A percentile compares a stretch with the other conserved stretches of the same genome.
Evolutionary conservation across 2,113 vertebrate species (phyloP).

Genomic region (Addax nasomaculatus): DNA sequence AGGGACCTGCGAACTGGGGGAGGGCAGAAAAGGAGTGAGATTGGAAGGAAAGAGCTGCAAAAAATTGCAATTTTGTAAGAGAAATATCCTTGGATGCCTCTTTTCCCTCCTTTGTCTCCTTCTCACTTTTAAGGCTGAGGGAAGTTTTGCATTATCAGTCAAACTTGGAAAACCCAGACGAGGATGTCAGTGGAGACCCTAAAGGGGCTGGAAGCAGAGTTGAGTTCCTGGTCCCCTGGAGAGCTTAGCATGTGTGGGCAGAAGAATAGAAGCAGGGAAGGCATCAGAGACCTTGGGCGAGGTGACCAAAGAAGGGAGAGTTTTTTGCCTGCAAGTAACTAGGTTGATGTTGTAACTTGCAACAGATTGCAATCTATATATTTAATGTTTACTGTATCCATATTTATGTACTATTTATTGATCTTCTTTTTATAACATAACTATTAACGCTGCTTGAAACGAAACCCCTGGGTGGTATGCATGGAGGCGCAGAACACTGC

Average conservation of each 20-base stretch:
- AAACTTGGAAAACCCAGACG: neutral
- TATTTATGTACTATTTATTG: neutral
- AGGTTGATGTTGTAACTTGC: neutral
- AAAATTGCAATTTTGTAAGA: neutral
- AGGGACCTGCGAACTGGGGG: neutral
- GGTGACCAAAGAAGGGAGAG: neutral
- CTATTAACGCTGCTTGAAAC: neutral
- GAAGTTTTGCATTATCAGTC: neutral
- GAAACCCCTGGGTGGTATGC: neutral
- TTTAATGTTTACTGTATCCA: neutral
- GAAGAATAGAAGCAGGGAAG: neutral
- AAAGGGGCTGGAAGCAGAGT: neutral
- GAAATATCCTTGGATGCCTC: neutral
- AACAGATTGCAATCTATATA: neutral
- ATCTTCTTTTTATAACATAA: neutral
- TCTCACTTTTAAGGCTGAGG: neutral
- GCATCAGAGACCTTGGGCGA: neutral
- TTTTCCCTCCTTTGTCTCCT: neutral
- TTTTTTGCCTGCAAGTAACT: neutral
- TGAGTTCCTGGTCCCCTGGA: neutral
- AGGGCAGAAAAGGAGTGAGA: neutral
- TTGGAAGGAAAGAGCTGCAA: neutral
- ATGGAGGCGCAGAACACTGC: neutral
- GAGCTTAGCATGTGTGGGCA: neutral
- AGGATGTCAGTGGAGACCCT: neutral